phyloP scores from a whole-genome alignment of 2,888 invertebrate genomes.

The Pasiphila rectangulata region DNA sequence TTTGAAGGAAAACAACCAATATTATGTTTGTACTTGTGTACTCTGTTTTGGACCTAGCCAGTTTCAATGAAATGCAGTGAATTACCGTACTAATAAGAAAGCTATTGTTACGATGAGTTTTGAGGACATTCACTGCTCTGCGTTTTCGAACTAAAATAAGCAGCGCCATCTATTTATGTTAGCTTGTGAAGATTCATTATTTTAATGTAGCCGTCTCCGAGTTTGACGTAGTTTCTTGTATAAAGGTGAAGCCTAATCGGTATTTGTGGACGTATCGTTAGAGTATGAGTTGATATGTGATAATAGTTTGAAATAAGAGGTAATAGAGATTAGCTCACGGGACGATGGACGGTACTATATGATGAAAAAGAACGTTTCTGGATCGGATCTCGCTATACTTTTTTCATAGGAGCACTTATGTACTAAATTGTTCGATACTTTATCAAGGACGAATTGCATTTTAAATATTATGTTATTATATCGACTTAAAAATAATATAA shows the following conservation, averaged over 20 bases:
- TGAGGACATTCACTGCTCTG: too few relatives aligned
- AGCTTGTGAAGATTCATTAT: constrained; percentile 2
- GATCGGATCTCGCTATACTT: constrained; percentile 46
- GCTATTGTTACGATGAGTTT: neutral
- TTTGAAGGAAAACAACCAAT: neutral
- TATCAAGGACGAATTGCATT: neutral
- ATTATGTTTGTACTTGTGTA: neutral
- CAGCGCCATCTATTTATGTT: too few relatives aligned
- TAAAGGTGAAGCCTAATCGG: constrained; percentile 38
- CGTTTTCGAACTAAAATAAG: too few relatives aligned
- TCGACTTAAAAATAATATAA: neutral
- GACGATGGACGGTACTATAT: constrained; percentile 14
- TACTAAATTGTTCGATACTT: constrained; percentile 18
- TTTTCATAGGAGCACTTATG: constrained; percentile 74
- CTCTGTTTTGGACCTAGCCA: neutral
- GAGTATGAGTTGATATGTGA: constrained; percentile 67
- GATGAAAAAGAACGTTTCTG: constrained; percentile 7
- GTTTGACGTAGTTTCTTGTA: constrained; percentile 24
- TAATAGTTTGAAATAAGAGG: constrained; percentile 65
- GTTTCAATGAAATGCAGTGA: too few relatives aligned
- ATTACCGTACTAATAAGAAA: too few relatives aligned
- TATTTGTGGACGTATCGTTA: constrained; percentile 23
- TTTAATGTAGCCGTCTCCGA: constrained; percentile 16
- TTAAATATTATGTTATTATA: neutral
- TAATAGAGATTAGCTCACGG: constrained; percentile 41